Percentiles rank a stretch among this genome's conserved stretches.
phyloP scores from a whole-genome alignment of 2,113 vertebrate species.

The Taurulus bubalis region DNA sequence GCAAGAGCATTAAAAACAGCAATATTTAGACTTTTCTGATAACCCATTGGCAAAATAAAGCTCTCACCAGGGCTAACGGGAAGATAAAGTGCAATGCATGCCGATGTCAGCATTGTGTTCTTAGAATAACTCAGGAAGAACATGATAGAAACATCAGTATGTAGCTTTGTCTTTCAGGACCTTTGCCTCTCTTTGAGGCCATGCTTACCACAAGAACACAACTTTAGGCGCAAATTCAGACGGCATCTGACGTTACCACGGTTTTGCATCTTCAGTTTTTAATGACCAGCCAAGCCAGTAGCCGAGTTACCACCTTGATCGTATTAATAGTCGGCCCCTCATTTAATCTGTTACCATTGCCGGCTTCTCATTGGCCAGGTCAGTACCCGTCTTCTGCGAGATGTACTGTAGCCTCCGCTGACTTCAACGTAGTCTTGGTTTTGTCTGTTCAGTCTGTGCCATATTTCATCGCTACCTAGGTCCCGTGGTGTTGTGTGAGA shows the following conservation, averaged over 20 bases:
- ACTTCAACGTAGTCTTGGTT: neutral
- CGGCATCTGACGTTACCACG: neutral
- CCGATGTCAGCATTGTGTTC: neutral
- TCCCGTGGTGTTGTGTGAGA: constrained; percentile 21
- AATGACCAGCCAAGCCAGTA: neutral
- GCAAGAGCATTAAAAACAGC: neutral
- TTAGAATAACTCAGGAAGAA: neutral
- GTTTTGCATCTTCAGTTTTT: neutral
- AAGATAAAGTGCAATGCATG: neutral
- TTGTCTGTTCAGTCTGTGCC: neutral
- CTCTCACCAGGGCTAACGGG: neutral
- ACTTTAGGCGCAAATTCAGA: neutral
- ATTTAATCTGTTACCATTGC: neutral
- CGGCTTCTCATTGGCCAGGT: neutral
- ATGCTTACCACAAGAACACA: neutral
- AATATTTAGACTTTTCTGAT: neutral
- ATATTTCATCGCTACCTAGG: constrained; percentile 6
- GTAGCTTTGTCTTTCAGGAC: neutral
- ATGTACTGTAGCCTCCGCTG: neutral
- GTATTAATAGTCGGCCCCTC: neutral
- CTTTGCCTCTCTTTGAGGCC: neutral
- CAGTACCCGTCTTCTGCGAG: neutral
- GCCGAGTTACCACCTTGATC: neutral
- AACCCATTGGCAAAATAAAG: neutral
- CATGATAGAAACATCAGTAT: neutral